These are phyloP conservation scores for Deroptyus accipitrinus DNA, from an alignment of 2,113 vertebrate genomes.

Conservation along the genomic window DNA sequence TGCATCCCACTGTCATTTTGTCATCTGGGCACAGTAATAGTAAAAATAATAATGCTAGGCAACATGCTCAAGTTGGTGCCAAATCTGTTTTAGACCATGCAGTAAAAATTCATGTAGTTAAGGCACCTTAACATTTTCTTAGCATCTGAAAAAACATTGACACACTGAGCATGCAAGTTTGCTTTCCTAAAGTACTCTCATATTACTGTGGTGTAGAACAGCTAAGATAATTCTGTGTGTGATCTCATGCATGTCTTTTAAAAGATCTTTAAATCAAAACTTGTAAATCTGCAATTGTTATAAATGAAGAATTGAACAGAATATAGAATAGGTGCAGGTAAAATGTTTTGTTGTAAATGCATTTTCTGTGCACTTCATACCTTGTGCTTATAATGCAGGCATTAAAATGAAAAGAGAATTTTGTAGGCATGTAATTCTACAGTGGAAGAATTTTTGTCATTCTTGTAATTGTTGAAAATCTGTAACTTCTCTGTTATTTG, in stretches of 20 bases:
- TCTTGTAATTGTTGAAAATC: neutral
- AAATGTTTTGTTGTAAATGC: neutral
- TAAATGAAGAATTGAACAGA: neutral
- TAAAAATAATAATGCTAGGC: neutral
- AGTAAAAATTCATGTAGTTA: neutral
- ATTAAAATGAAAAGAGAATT: neutral
- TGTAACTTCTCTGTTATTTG: neutral
- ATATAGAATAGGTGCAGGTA: neutral
- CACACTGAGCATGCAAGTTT: neutral
- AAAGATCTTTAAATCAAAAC: neutral
- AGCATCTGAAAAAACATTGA: neutral
- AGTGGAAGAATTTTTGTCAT: neutral
- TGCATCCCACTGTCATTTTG: neutral
- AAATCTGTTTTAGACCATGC: neutral
- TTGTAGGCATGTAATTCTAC: neutral
- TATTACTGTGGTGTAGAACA: neutral
- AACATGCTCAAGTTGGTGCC: neutral
- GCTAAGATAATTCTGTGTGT: neutral
- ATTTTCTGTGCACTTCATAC: neutral
- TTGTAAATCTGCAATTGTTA: neutral
- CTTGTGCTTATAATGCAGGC: neutral
- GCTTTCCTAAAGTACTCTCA: neutral
- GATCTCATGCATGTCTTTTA: neutral
- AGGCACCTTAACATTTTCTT: neutral
- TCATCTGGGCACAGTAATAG: neutral